Percentiles rank a stretch among this genome's conserved stretches.
Conservation (phyloP, 2,888 invertebrate genomes). For the Caenorhabditis japonica region DNA sequence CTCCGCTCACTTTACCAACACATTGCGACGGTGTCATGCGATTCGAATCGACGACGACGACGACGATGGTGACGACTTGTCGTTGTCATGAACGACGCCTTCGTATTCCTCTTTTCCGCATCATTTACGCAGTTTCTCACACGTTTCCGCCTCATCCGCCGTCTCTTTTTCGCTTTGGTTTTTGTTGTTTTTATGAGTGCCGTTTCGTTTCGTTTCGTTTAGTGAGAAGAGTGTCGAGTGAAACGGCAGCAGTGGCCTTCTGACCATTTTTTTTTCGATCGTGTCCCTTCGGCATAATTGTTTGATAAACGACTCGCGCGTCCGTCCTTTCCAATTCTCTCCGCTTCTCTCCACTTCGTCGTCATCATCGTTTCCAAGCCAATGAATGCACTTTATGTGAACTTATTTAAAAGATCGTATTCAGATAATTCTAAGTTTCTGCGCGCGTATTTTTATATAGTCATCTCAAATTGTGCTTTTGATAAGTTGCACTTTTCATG, state of each 20-base stretch:
- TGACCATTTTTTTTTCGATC: constrained; percentile 5
- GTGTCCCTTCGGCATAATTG: constrained; percentile 28
- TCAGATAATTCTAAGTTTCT: not conserved
- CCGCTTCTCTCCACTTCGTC: constrained; percentile 1
- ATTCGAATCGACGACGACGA: too few species aligned
- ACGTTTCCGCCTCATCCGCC: constrained; percentile 49
- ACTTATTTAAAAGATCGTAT: not conserved
- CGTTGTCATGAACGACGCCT: not conserved
- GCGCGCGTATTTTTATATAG: too few species aligned
- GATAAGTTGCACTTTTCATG: too few species aligned
- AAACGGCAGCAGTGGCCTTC: not conserved
- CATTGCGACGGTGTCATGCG: too few species aligned
- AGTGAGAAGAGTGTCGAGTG: constrained; percentile 4
- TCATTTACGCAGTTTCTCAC: constrained; percentile 50
- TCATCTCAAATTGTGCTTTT: too few species aligned
- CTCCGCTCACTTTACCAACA: not conserved
- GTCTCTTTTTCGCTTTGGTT: constrained; percentile 10
- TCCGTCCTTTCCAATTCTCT: not conserved
- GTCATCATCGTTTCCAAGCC: constrained; percentile 16
- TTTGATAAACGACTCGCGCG: constrained; percentile 38
- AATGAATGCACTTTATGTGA: constrained; percentile 14
- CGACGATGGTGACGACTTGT: not conserved
- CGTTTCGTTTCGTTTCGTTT: constrained; percentile 14
- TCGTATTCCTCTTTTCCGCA: constrained; percentile 32
- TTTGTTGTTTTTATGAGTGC: constrained; percentile 35